These are phyloP conservation scores for Turnix velox DNA, from an alignment of 2,113 vertebrate genomes.

Conservation along the genomic window DNA sequence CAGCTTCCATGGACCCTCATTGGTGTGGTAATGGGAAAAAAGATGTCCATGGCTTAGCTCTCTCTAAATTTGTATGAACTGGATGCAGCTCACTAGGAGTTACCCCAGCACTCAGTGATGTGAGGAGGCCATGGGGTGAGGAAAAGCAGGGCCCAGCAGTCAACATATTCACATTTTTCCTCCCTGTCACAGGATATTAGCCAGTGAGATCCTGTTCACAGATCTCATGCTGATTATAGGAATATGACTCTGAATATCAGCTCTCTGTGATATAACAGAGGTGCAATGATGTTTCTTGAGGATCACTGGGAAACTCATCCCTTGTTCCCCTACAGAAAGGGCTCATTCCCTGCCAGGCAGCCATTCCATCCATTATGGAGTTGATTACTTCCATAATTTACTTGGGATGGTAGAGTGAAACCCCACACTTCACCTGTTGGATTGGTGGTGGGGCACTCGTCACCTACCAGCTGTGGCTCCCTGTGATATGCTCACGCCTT, in stretches of 20 bases:
- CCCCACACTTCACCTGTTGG: fast-evolving
- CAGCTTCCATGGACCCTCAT: neutral
- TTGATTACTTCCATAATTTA: neutral
- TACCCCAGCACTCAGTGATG: neutral
- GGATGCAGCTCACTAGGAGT: fast-evolving
- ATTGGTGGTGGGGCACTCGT: neutral
- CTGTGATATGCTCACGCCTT: fast-evolving
- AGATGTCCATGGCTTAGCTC: neutral
- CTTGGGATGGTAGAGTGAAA: neutral
- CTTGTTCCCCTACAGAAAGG: neutral
- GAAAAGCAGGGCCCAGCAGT: neutral
- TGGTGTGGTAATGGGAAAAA: neutral
- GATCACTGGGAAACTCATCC: fast-evolving
- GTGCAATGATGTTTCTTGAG: neutral
- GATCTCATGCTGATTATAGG: neutral
- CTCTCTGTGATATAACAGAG: neutral
- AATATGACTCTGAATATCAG: neutral
- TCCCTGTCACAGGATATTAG: neutral
- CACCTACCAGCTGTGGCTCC: neutral
- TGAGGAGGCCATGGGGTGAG: neutral
- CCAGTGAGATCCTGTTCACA: neutral
- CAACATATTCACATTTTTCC: neutral
- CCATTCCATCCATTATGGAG: fast-evolving
- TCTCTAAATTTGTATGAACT: neutral
- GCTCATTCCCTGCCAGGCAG: neutral